These are phyloP conservation scores for Coccyzus lansbergi DNA, from an alignment of 2,797 vertebrate species.

Conservation along the genomic window DNA sequence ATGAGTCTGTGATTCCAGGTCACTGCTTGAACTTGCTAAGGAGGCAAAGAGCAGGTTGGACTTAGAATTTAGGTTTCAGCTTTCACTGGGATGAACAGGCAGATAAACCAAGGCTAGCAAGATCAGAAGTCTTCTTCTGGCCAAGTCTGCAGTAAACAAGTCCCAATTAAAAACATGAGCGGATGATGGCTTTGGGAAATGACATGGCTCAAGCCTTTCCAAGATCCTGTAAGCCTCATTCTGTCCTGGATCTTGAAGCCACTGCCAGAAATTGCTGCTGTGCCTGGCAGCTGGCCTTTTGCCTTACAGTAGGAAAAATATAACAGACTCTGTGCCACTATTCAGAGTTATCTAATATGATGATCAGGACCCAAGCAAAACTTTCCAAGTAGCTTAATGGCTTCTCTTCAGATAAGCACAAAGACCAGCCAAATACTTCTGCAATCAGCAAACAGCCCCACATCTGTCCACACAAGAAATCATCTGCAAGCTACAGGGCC, in stretches of 20 bases:
- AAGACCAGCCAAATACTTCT: background rate
- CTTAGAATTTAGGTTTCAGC: background rate
- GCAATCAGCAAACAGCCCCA: background rate
- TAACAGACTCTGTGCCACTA: background rate
- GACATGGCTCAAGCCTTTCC: background rate
- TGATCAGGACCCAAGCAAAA: background rate
- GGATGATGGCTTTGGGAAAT: background rate
- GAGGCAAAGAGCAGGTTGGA: background rate
- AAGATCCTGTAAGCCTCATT: background rate
- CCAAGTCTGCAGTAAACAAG: background rate
- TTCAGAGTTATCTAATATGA: background rate
- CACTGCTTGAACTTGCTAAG: background rate
- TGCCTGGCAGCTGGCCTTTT: background rate
- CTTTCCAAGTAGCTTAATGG: background rate
- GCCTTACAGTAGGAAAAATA: accelerated
- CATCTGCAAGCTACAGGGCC: background rate
- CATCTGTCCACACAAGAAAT: background rate
- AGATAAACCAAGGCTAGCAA: background rate
- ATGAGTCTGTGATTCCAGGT: too few relatives aligned
- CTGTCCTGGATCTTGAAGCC: background rate
- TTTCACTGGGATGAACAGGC: background rate
- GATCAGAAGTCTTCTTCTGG: background rate
- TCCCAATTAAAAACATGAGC: background rate
- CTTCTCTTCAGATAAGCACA: background rate
- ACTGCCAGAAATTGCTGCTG: accelerated